Evolutionary conservation across 2,113 vertebrate genomes (phyloP).

Genomic region (Paedocypris sp.): DNA sequence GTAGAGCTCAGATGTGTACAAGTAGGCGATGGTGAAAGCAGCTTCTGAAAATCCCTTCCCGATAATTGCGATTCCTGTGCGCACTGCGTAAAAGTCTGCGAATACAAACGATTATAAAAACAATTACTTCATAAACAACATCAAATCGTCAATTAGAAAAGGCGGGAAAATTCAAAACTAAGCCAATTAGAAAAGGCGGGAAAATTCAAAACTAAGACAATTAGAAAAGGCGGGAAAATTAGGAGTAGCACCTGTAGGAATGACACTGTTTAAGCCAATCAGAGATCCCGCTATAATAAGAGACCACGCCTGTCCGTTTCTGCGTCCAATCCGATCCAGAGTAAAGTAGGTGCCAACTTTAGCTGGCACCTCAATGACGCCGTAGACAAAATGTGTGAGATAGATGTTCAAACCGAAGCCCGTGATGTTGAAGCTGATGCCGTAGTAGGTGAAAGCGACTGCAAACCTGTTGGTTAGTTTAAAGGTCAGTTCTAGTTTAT

Average conservation of each 20-base stretch:
- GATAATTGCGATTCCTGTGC: slow-evolving; percentile 51
- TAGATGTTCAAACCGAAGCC: slow-evolving; percentile 70
- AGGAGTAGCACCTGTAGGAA: slow-evolving; percentile 50
- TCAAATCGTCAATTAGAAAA: too few relatives aligned
- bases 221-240: not conserved
- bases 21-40: slow-evolving; percentile 68
- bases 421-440: slow-evolving; percentile 67
- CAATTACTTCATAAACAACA: not conserved
- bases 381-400: slow-evolving; percentile 71
- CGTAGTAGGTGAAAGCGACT: slow-evolving; percentile 74
- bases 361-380: slow-evolving; percentile 63
- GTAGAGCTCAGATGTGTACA: slow-evolving; percentile 74
- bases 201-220: too few relatives aligned
- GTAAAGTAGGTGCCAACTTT: slow-evolving; percentile 62
- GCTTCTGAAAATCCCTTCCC: slow-evolving; percentile 74
- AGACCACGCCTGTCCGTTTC: slow-evolving; percentile 56
- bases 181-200: too few relatives aligned
- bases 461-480: slow-evolving; percentile 61
- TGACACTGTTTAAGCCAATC: slow-evolving; percentile 52
- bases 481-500: not conserved
- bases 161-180: too few relatives aligned
- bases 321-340: slow-evolving; percentile 58
- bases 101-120: not conserved
- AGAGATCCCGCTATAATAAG: slow-evolving; percentile 57
- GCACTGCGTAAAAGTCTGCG: slow-evolving; percentile 48